These are phyloP conservation scores for Rhegmatorhina hoffmannsi DNA, from an alignment of 2,113 vertebrate genomes.

Conservation along the genomic window DNA sequence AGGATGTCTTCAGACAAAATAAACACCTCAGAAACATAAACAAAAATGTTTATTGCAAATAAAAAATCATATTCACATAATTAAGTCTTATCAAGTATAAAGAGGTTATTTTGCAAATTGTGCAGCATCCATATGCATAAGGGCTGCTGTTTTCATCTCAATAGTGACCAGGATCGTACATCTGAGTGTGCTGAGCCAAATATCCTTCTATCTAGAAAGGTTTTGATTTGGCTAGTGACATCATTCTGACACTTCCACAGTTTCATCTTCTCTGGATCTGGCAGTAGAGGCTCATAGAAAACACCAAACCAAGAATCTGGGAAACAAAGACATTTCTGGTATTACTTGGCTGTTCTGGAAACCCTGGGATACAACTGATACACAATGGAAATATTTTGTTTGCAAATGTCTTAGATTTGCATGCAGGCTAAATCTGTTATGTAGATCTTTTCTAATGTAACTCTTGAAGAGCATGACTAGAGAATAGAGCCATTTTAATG, in stretches of 20 bases:
- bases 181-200: conserved; percentile 43
- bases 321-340: conserved; percentile 63
- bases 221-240: conserved; percentile 25
- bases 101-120: conserved; percentile 5
- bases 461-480: neutral
- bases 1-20: neutral
- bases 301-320: conserved; percentile 76
- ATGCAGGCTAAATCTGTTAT: conserved; percentile 37
- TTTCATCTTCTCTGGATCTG: conserved; percentile 76
- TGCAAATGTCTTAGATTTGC: conserved; percentile 55
- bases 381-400: conserved; percentile 21
- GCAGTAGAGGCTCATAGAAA: conserved; percentile 79
- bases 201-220: conserved; percentile 32
- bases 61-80: conserved; percentile 45
- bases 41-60: conserved; percentile 52
- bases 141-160: neutral
- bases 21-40: conserved; percentile 30
- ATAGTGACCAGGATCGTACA: neutral
- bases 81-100: conserved; percentile 36
- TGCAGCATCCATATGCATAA: neutral
- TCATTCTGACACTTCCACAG: neutral
- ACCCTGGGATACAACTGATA: neutral
- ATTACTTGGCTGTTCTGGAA: conserved; percentile 52
- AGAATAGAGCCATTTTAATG: neutral
- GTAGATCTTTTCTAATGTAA: neutral